These are phyloP conservation scores for Carcharodon carcharias DNA, from an alignment of 2,797 vertebrate genomes.

Conservation along the genomic window DNA sequence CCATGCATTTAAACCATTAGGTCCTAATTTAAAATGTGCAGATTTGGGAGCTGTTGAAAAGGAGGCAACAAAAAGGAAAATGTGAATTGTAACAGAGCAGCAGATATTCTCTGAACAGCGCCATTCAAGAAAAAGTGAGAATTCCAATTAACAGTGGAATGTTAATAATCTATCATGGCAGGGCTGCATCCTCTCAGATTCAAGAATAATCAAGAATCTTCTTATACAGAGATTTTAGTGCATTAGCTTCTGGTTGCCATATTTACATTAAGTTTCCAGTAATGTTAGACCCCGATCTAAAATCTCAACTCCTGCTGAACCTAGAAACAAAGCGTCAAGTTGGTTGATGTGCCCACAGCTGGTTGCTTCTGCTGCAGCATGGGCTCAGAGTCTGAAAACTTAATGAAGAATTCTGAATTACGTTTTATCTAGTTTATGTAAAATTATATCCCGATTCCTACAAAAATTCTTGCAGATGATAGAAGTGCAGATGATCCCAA, in stretches of 20 bases:
- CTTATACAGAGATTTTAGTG: background rate
- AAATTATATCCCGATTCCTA: background rate
- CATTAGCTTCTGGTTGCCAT: background rate
- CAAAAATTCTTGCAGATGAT: background rate
- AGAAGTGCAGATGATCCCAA: background rate
- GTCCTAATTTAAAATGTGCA: background rate
- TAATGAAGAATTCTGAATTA: background rate
- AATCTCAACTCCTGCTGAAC: background rate
- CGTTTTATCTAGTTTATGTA: background rate
- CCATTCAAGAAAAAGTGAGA: background rate
- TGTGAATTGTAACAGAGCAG: background rate
- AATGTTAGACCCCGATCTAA: background rate
- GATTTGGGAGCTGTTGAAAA: background rate
- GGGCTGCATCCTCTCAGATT: background rate
- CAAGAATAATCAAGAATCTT: background rate
- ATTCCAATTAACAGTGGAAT: background rate
- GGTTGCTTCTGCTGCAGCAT: background rate
- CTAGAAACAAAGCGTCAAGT: background rate
- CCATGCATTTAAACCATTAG: background rate
- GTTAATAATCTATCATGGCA: background rate
- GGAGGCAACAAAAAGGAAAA: background rate
- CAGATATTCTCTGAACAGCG: background rate
- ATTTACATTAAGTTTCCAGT: background rate
- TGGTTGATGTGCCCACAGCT: background rate
- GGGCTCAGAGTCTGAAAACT: background rate